Evolutionary conservation across 2,888 invertebrate species (phyloP).

Genomic region (Synanthedon myopaeformis): DNA sequence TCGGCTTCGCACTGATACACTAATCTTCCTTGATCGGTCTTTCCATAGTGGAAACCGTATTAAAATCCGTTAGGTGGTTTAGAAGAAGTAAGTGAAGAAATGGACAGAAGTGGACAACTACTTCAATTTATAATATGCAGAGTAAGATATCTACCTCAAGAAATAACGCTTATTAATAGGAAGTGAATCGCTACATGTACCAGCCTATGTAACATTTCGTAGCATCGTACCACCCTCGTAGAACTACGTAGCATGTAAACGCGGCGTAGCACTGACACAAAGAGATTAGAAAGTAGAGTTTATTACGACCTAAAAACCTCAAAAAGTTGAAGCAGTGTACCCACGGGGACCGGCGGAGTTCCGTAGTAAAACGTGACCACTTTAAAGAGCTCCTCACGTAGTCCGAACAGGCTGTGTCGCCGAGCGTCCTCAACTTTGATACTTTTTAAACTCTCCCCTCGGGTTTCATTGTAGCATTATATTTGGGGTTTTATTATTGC

Average conservation of each 20-base stretch:
- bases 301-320: slow-evolving; percentile 1
- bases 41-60: too few species aligned
- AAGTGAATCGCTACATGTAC: too few species aligned
- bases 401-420: background rate
- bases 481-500: background rate
- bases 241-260: background rate
- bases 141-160: too few species aligned
- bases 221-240: background rate
- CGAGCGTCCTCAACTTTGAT: background rate
- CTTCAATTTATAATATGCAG: too few species aligned
- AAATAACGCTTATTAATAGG: too few species aligned
- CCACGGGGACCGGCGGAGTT: background rate
- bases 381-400: slow-evolving; percentile 1
- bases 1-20: too few species aligned
- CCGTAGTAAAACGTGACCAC: slow-evolving; percentile 1
- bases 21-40: too few species aligned
- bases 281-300: slow-evolving; percentile 1
- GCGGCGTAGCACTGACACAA: background rate
- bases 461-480: background rate
- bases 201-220: background rate
- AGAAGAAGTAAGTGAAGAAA: too few species aligned
- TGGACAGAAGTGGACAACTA: too few species aligned
- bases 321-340: background rate
- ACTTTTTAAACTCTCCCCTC: background rate
- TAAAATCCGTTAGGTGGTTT: too few species aligned